Base-by-base conservation (phyloP, 2,797 vertebrate species). In the Gymnodraco acuticeps region DNA sequence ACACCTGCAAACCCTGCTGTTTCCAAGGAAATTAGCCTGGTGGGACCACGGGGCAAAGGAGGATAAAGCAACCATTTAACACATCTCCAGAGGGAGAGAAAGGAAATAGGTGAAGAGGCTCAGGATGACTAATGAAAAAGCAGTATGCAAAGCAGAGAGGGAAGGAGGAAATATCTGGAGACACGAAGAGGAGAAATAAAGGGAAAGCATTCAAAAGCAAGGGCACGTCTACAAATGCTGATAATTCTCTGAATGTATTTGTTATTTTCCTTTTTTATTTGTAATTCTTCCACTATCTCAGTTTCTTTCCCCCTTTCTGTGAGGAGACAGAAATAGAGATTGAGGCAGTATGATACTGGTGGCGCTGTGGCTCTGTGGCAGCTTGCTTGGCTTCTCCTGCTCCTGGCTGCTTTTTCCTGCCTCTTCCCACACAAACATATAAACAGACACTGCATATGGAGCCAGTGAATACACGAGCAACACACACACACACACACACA, bases 21-120 rank as follows among this genome's bases (percentile, higher is more conserved):
- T 82, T 87, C 80, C 81, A 87, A 88, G 68, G 83, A 87, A 90
- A 89, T 87, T 81, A 87, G 72, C 77, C 77, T 3, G 51, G 53
- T 64, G 60, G 80, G 64, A 87, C 74, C 66, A 71, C n/a, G 5
- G 78, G 87, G 81, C 23, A 20, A 68, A 55, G 43, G 66, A 82
- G 70, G 59, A 83, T 84, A 84, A 77, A 87, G 71, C 67, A 81
- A 71, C 75, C 79, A 87, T 89, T 89, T 79, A 79, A n/a, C 62
- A 81, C 74, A 73, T 81, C 75, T 85, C 85, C 77, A 60, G 73
- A 79, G 87, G 81, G 66, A 78, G 68, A 7, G 10, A 58, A 64
- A 72, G 50, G 70, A 81, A 84, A 82, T 77, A 67, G 74, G 73
- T 74, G 73, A 75, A 64, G 33, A 73, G 45, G 74, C 50, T 71